Evolutionary conservation across 2,888 invertebrate species (phyloP), one percentile per base, ranked within the genome.

Genomic region (Osmoderma eremita): DNA sequence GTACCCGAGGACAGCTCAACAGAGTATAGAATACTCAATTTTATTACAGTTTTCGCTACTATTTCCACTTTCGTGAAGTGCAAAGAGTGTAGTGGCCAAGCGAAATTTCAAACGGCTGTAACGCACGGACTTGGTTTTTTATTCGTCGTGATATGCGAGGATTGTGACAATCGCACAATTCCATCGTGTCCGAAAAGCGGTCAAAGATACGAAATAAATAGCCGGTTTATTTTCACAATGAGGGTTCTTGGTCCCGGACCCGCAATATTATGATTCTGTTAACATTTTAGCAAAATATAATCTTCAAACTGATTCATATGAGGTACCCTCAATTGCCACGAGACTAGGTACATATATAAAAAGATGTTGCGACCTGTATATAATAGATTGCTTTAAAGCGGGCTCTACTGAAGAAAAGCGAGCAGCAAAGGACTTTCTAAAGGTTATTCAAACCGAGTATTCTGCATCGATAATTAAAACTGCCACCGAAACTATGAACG

Each of bases 91-190:
- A 36, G 45, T 62, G 42, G 56, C 38, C 56, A 62, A 49, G 62
- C 67, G 45, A 39, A 36, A 24, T 73, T 74, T 48, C 65, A 54
- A 10, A 71, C 73, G 70, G 63, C 42, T 58, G 61, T 68, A 39
- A 71, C 69, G 22, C 71, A 70, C 13, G 71, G 70, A 41, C 72
- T 74, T 45, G 73, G 71, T 10, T 68, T 74, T 61, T 69, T 71
- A 69, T 58, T 72, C 41, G 68, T 70, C 22, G 67, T 73, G 41
- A 53, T 69, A 49, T 73, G 73, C 61, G 62, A 68, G 51, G 70
- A 66, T 45, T 71, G 68, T 65, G 62, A 65, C 18, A 17, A 65
- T 38, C 63, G 24, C 65, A 41, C 65, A n/a, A 73, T 74, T 63
- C 69, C 70, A 38, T 69, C 51, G 58, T 70, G 63, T 67, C 68